Evolutionary conservation across 2,113 vertebrate species (phyloP).

Genomic region (Sylvia atricapilla): DNA sequence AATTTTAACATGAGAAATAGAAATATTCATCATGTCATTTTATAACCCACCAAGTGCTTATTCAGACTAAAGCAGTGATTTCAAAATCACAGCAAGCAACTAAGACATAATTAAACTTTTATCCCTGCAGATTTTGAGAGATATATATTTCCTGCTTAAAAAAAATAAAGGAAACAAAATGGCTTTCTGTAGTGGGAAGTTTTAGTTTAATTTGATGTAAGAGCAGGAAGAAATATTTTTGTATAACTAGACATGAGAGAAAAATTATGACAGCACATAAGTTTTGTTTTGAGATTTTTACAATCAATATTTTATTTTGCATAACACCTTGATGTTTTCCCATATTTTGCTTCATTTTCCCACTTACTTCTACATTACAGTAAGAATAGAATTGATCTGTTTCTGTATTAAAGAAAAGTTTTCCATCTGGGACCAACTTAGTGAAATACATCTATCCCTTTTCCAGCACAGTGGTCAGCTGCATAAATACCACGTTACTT

Average conservation of each 20-base stretch:
- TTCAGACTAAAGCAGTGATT: conserved; percentile 71
- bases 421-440: not conserved
- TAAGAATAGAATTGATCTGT: not conserved
- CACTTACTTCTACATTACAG: conserved; percentile 45
- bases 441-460: not conserved
- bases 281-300: conserved; percentile 24
- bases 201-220: conserved; percentile 58
- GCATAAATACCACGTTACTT: not conserved
- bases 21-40: conserved; percentile 69
- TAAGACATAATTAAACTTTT: conserved; percentile 76
- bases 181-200: conserved; percentile 27
- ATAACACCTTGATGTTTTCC: conserved; percentile 9
- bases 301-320: conserved; percentile 29
- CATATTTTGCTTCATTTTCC: not conserved
- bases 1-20: conserved; percentile 65
- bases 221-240: not conserved
- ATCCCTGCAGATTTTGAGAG: conserved; percentile 66
- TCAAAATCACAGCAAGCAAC: conserved; percentile 76
- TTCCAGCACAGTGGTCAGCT: not conserved
- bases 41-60: conserved; percentile 67
- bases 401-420: not conserved
- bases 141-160: not conserved
- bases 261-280: conserved; percentile 29
- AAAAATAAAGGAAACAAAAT: not conserved
- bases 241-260: not conserved